Evolutionary conservation across 2,113 vertebrate species (phyloP).

Genomic region (Camelus bactrianus): DNA sequence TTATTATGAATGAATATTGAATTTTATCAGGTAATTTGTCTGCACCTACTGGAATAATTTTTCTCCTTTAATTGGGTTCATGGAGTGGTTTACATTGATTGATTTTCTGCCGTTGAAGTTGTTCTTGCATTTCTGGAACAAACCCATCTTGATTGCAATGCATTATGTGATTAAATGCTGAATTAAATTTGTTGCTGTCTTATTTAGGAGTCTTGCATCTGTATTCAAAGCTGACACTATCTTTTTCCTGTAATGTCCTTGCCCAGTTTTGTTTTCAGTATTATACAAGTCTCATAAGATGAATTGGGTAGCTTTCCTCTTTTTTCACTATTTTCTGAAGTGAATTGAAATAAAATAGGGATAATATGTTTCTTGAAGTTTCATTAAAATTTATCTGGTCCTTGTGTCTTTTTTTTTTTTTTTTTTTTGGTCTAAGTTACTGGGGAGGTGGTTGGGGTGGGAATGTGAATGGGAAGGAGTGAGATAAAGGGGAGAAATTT

Average conservation of each 20-base stretch:
- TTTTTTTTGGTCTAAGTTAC: not conserved
- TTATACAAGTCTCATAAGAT: not conserved
- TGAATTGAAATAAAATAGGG: not conserved
- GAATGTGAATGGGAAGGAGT: not conserved
- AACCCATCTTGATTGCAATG: not conserved
- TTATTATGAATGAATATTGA: not conserved
- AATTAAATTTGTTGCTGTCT: not conserved
- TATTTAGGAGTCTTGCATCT: not conserved
- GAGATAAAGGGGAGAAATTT: not conserved
- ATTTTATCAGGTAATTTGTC: not conserved
- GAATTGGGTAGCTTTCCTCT: not conserved
- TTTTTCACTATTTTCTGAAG: not conserved
- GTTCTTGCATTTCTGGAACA: not conserved
- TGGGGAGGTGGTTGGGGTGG: not conserved
- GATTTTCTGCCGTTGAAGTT: not conserved
- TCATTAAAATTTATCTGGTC: not conserved
- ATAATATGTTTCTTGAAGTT: not conserved
- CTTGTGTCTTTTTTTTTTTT: not conserved
- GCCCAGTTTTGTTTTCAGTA: not conserved
- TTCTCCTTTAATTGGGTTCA: not conserved
- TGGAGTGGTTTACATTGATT: not conserved
- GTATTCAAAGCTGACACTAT: not conserved
- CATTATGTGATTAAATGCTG: not conserved
- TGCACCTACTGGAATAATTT: not conserved
- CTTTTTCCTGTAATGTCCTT: not conserved